Conservation (phyloP, 2,797 vertebrate genomes). For the Podargus strigoides region DNA sequence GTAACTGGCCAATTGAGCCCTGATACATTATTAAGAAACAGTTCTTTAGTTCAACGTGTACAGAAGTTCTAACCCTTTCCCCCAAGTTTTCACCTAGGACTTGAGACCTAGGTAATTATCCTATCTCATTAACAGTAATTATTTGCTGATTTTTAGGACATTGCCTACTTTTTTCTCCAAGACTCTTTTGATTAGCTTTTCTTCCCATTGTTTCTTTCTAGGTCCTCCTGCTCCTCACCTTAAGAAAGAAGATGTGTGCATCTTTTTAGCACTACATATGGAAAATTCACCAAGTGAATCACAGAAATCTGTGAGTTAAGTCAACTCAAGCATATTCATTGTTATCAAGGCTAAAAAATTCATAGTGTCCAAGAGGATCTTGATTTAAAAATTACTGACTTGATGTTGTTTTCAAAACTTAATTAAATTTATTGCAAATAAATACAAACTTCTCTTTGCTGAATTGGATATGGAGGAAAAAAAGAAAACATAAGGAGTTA, state of each 20-base stretch:
- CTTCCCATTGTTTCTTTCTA: neutral
- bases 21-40: neutral
- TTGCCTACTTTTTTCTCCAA: neutral
- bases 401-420: neutral
- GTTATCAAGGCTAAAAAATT: neutral
- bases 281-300: neutral
- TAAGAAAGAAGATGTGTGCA: constrained; percentile 7
- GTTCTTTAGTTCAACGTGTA: neutral
- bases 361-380: neutral
- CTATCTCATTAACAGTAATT: neutral
- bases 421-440: neutral
- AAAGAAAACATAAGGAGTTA: neutral
- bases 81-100: neutral
- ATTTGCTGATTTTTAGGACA: neutral
- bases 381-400: neutral
- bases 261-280: constrained; percentile 12
- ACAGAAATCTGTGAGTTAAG: neutral
- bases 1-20: neutral
- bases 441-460: neutral
- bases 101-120: neutral
- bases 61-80: neutral
- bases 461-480: neutral
- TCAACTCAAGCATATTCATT: neutral
- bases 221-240: neutral
- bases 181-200: neutral